Evolutionary conservation across 2,113 vertebrate genomes (phyloP).

Genomic region (Oceanodroma tethys): DNA sequence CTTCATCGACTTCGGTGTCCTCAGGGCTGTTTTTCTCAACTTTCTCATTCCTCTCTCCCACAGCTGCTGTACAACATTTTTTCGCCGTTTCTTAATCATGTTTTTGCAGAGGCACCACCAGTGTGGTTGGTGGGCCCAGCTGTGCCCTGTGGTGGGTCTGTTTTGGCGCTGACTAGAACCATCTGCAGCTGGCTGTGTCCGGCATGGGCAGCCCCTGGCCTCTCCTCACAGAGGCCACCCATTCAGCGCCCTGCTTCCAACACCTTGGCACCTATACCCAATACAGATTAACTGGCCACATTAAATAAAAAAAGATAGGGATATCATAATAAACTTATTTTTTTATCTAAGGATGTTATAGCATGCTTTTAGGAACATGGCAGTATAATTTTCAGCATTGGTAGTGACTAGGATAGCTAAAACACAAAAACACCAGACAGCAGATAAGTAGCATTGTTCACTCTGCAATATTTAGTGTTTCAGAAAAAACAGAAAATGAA

Average conservation of each 20-base stretch:
- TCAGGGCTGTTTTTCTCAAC: neutral
- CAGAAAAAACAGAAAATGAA: neutral
- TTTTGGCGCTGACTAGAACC: neutral
- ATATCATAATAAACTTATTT: neutral
- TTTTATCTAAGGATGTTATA: neutral
- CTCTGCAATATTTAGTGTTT: neutral
- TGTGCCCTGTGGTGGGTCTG: neutral
- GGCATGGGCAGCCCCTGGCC: fast-evolving
- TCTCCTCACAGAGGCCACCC: neutral
- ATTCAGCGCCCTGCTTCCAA: fast-evolving
- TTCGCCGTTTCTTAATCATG: neutral
- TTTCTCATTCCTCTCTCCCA: neutral
- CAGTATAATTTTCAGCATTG: neutral
- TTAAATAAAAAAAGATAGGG: neutral
- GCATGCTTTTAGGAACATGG: neutral
- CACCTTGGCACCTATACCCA: neutral
- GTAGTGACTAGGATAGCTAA: neutral
- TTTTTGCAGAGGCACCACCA: neutral
- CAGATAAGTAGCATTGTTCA: neutral
- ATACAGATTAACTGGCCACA: neutral
- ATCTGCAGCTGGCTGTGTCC: neutral
- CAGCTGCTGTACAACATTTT: neutral
- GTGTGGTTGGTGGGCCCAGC: neutral
- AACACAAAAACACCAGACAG: neutral
- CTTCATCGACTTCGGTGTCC: neutral